Evolutionary conservation across 2,888 invertebrate genomes (phyloP), one percentile per base, ranked within the genome.

Genomic region (Melieria omissa): DNA sequence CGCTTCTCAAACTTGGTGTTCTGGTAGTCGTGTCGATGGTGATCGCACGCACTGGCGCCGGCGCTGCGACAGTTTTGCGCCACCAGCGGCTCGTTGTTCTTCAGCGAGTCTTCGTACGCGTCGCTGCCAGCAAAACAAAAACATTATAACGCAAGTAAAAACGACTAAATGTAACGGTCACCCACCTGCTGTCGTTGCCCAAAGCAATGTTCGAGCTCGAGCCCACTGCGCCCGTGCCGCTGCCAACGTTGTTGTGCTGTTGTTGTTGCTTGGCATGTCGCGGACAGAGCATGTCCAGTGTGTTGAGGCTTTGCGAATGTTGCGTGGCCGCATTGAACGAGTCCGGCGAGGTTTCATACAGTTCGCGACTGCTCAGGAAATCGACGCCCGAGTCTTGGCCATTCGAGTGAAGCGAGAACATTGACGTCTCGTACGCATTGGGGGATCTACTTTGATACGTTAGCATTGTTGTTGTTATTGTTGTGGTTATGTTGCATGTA

Each of bases 21-120:
- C 73, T 85, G 82, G 74, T 85, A 86, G 66, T 84, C 80, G 61
- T 78, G 68, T 57, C 62, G 76, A 42, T 79, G 82, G 73, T 80
- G 84, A 73, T 80, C 84, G 65, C 77, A 84, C 61, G 63, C 57
- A 16, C 57, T 46, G 42, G n/a, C 60, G 4, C 52, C 76, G 44
- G 68, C 65, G 8, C 61, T 82, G 49, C 84, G 84, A 29, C 83
- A 84, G 55, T 83, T 83, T 68, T 78, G 77, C 0, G 82, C 77
- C 75, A 80, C 81, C 65, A 84, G 68, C 4, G 70, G 66, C 63
- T 86, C 84, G 68, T 83, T 83, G 67, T 87, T 86, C 83, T 94
- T 94, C 55, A 94, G 86, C 0, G 94, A 94, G 82, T 94, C 94
- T 86, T 94, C 94, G 84, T 94, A 94, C 81, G 93, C 94, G 86